A percentile compares a stretch with the other conserved stretches of the same genome.
phyloP scores from a whole-genome alignment of 64 coral and sea anemone species.

The Montipora capricornis region DNA sequence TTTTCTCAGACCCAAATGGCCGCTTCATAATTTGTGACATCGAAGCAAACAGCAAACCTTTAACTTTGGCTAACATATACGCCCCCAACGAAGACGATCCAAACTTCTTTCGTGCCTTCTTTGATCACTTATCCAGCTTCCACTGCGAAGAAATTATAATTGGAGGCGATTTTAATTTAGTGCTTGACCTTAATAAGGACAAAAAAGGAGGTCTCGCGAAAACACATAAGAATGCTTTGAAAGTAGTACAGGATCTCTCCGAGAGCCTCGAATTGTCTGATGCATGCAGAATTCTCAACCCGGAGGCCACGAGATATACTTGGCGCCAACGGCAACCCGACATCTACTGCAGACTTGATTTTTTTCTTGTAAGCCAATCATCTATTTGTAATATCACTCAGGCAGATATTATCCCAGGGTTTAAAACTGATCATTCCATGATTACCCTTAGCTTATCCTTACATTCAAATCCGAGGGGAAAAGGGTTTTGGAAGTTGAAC shows the following conservation, averaged over 20 bases:
- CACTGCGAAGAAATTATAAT: no score
- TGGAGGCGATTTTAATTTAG: no score
- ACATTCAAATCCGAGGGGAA: no score
- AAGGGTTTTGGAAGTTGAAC: no score
- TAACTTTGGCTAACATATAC: slow-evolving; percentile 11
- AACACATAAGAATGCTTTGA: no score
- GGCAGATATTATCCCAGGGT: slow-evolving; percentile 16
- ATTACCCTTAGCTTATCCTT: no score
- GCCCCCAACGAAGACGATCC: not conserved
- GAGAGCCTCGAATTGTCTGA: not conserved
- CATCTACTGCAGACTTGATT: slow-evolving; percentile 26
- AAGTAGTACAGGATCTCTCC: not conserved
- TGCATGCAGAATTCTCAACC: slow-evolving; percentile 11
- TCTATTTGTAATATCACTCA: not conserved
- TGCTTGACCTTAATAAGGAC: no score
- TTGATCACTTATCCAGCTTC: not conserved
- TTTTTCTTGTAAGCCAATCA: slow-evolving; percentile 27
- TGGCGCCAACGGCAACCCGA: not conserved
- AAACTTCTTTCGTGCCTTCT: not conserved
- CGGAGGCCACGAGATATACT: slow-evolving; percentile 1
- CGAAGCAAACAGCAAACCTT: not conserved
- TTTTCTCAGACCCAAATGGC: no score
- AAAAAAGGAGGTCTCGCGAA: no score
- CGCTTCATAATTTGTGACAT: not conserved
- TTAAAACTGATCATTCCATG: no score